Evolutionary conservation across 1,140 invertebrate species (phyloP), one percentile per base, ranked within the genome.

Genomic region (Diuraphis noxia): DNA sequence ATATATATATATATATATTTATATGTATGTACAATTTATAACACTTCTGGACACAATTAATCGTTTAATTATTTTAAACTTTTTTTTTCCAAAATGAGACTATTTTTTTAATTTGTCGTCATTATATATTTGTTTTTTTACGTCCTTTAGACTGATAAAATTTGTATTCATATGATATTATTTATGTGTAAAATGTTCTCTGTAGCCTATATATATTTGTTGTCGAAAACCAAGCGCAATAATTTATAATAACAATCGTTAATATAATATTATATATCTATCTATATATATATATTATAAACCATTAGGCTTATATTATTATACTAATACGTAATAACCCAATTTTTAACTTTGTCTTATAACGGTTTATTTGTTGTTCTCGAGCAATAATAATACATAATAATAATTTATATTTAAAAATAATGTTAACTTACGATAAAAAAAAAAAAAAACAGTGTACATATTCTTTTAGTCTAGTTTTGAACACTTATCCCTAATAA

Each of bases 241-340:
- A 89, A 88, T 88, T 87, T 52, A 2, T 81, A 90, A 90, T 43
- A 79, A 46, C 41, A 79, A 79, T 88, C 87, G 87, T 88, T 88
- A 88, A 88, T 88, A 36, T 79, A 79, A 79, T 38, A 79, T 38
- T 34, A 79, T 87, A 87, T 46, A 85, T 85, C 43, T 40, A 38
- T 81, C 3, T 77, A 77, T 82, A 81, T 38, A 56, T n/a, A 86
- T 86, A 86, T 86, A 86, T 46, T 85, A 82, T 87, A 81, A 79
- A 90, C 88, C 88, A 90, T 90, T 90, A 90, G 88, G 41, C 88
- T 90, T 90, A 89, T 89, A 89, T 34, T 88, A 89, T 89, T 90
- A 90, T 72, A 72, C 88, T 90, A 90, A 90, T 77, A 77, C 77
- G 46, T 10, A 34, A 34, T 88, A 25, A 88, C 49, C 86, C 52